Base-by-base conservation (phyloP, 1,140 invertebrate genomes). In the Sitobion miscanthi region DNA sequence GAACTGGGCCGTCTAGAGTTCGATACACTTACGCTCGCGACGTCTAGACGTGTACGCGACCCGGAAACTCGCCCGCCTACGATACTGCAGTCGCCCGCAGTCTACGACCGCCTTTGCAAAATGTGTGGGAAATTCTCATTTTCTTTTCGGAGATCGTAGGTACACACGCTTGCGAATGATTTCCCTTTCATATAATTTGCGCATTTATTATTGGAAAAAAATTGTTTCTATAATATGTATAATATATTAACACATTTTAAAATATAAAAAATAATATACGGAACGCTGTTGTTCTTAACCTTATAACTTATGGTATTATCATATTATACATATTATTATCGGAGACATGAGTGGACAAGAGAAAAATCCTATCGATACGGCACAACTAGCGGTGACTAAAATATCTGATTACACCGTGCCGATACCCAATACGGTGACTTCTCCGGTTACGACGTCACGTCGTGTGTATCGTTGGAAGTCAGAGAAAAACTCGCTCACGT, bases 1-100 rank as follows among this genome's bases (percentile, higher is more conserved):
- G 86, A 87, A 87, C 86, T 87, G 47, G 86, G 86, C 86, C 86
- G 86, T 11, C 25, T 14, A 30, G 85, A 87, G 86, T 87, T 87
- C 86, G 30, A 47, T 88, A 88, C n/a, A 88, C 86, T 88, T 52
- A 17, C 47, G 23, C 30, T n/a, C 45, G 47, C 17, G 30, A 35
- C 86, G 86, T 88, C 86, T 88, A 88, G 86, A 88, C 86, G 20
- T 47, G 23, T 42, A 49, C 38, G 11, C 7, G 30, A 47, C 47
- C 14, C 47, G 47, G 86, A 49, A 49, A 87, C 45, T 30, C 30
- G 45, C 42, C 3, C 83, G 25, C 62, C 62, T 77, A 77, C 62
- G 30, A 77, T n/a, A 69, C 57, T 11, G 30, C 57, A 62, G 25
- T 47, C 9, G 6, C 8, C 8, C 85, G 45, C 30, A 77, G 17